A percentile compares a stretch with the other conserved stretches of the same genome.
Evolutionary conservation across 2,113 vertebrate species (phyloP).

Genomic region (Tachysurus fulvidraco): DNA sequence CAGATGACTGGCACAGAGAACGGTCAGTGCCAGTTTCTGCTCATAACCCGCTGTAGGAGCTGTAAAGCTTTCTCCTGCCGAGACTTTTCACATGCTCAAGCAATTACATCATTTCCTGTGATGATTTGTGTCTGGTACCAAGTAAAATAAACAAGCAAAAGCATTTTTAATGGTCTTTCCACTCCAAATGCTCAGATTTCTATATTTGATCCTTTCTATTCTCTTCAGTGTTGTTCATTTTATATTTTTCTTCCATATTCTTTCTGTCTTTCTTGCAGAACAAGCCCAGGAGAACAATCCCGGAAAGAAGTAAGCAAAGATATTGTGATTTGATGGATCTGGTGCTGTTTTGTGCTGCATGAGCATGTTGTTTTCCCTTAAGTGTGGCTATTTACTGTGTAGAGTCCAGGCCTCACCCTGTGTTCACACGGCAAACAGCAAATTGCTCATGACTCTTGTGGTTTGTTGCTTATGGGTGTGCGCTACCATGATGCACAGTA

Average conservation of each 20-base stretch:
- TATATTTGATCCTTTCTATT: neutral
- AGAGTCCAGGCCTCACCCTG: neutral
- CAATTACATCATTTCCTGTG: constrained; percentile 13
- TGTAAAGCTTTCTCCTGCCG: neutral
- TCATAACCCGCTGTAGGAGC: neutral
- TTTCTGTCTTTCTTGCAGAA: constrained; percentile 74
- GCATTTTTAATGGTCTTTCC: neutral
- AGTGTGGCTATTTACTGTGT: neutral
- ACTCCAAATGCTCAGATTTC: neutral
- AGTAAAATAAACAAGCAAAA: neutral
- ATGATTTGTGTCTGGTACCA: neutral
- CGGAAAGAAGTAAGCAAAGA: constrained; percentile 86
- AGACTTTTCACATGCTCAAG: neutral
- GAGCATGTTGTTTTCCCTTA: constrained; percentile 12
- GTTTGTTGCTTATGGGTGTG: neutral
- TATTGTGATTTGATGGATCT: constrained; percentile 20
- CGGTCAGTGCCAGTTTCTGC: constrained; percentile 66
- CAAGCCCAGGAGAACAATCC: constrained; percentile 76
- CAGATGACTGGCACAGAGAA: constrained; percentile 95
- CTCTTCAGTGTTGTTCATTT: neutral
- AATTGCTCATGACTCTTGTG: neutral
- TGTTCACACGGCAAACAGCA: neutral
- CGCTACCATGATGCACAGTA: neutral
- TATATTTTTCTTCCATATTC: neutral
- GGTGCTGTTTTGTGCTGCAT: constrained; percentile 1